A percentile compares a stretch with the other conserved stretches of the same genome.
phyloP scores from a whole-genome alignment of 2,797 vertebrate species.

The Syncerus caffer region DNA sequence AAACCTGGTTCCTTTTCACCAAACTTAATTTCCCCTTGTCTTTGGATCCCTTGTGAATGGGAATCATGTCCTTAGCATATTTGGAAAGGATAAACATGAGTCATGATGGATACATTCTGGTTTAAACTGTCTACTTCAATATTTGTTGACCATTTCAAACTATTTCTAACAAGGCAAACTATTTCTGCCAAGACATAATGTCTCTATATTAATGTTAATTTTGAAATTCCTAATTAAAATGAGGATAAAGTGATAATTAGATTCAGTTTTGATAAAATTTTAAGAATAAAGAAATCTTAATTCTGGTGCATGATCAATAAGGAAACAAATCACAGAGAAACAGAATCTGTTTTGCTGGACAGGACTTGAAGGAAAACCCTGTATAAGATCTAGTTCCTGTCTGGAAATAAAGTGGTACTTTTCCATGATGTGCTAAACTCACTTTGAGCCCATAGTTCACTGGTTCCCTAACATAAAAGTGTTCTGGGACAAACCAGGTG shows the following conservation, averaged over 20 bases:
- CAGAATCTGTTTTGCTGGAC: background rate
- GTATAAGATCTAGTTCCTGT: background rate
- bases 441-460: background rate
- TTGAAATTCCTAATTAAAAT: background rate
- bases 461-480: background rate
- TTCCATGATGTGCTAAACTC: background rate
- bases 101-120: background rate
- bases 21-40: background rate
- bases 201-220: background rate
- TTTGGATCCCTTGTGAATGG: background rate
- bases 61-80: background rate
- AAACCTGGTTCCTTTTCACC: background rate
- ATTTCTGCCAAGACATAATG: background rate
- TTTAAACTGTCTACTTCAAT: background rate
- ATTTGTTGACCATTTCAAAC: background rate
- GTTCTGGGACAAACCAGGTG: background rate
- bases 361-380: background rate
- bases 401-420: background rate
- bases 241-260: background rate
- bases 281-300: background rate
- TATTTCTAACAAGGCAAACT: background rate
- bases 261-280: background rate
- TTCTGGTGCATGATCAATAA: background rate
- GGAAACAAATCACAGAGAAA: background rate
- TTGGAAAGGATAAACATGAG: background rate